Percentiles rank a stretch among this genome's conserved stretches.
Conservation (phyloP, 2,888 invertebrate species). For the Eupeodes latifasciatus region DNA sequence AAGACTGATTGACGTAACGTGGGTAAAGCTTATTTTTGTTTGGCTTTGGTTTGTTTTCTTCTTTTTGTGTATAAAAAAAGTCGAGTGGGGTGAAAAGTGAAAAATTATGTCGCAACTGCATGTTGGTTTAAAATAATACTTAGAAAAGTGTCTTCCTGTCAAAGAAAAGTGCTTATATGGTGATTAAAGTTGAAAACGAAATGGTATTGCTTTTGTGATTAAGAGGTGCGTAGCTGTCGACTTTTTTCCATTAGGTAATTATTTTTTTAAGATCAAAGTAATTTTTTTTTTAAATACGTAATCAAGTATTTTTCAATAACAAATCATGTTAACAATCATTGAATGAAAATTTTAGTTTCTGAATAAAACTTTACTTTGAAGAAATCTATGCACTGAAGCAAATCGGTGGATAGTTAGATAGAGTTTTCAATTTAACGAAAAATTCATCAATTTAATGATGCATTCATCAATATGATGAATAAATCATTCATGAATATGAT, state of each 20-base stretch:
- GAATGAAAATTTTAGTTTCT: too few relatives aligned
- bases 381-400: too few relatives aligned
- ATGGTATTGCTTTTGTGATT: constrained; percentile 1
- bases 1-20: constrained; percentile 37
- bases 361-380: too few relatives aligned
- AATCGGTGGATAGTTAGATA: too few relatives aligned
- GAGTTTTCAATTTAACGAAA: too few relatives aligned
- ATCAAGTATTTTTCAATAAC: too few relatives aligned
- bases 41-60: neutral
- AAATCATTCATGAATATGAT: too few relatives aligned
- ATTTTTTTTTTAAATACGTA: neutral
- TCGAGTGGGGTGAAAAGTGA: constrained; percentile 29
- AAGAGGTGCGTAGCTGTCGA: neutral
- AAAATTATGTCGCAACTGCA: constrained; percentile 29
- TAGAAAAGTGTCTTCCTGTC: constrained; percentile 38
- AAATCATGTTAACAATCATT: too few relatives aligned
- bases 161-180: constrained; percentile 27
- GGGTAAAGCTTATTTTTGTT: constrained; percentile 15
- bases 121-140: constrained; percentile 31
- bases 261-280: neutral
- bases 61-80: neutral
- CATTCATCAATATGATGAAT: too few relatives aligned
- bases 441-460: too few relatives aligned
- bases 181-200: constrained; percentile 26
- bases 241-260: neutral